Conservation (phyloP, 2,888 invertebrate species). For the Chrysopilus asiliformis region DNA sequence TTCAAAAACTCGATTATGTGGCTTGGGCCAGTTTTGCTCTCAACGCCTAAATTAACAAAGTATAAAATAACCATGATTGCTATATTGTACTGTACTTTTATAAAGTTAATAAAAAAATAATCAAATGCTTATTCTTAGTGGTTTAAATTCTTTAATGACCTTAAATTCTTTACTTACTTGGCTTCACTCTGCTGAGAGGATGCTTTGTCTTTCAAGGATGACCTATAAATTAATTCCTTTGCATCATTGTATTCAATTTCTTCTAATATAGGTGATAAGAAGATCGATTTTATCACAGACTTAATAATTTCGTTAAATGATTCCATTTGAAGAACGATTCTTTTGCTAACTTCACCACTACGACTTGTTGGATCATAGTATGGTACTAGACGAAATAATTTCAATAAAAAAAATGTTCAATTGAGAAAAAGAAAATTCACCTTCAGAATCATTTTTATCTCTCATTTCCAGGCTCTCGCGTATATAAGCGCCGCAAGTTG, state of each 20-base stretch:
- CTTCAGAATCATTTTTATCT: slow-evolving; percentile 18
- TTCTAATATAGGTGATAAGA: slow-evolving; percentile 44
- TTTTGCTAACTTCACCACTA: slow-evolving; percentile 54
- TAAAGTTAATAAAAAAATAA: too few species aligned
- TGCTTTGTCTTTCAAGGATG: slow-evolving; percentile 33
- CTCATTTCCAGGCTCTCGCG: slow-evolving; percentile 57
- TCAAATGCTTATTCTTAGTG: too few species aligned
- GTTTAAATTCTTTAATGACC: neutral
- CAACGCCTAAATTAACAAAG: too few species aligned
- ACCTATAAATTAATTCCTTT: slow-evolving; percentile 65
- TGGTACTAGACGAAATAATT: slow-evolving; percentile 30
- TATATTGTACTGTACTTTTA: too few species aligned
- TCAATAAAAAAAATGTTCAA: slow-evolving; percentile 6
- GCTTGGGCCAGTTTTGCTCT: too few species aligned
- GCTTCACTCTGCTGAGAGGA: slow-evolving; percentile 21
- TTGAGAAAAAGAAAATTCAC: too few species aligned
- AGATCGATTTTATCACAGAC: slow-evolving; percentile 49
- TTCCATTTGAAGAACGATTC: slow-evolving; percentile 65
- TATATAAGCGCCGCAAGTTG: slow-evolving; percentile 52
- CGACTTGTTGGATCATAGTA: slow-evolving; percentile 48
- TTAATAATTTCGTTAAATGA: slow-evolving; percentile 52
- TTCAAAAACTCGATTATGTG: too few species aligned
- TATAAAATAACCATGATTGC: too few species aligned
- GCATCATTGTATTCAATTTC: slow-evolving; percentile 65
- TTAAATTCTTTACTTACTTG: slow-evolving; percentile 2